Evolutionary conservation across 2,113 vertebrate species (phyloP).

Genomic region (Neopipo cinnamomea): DNA sequence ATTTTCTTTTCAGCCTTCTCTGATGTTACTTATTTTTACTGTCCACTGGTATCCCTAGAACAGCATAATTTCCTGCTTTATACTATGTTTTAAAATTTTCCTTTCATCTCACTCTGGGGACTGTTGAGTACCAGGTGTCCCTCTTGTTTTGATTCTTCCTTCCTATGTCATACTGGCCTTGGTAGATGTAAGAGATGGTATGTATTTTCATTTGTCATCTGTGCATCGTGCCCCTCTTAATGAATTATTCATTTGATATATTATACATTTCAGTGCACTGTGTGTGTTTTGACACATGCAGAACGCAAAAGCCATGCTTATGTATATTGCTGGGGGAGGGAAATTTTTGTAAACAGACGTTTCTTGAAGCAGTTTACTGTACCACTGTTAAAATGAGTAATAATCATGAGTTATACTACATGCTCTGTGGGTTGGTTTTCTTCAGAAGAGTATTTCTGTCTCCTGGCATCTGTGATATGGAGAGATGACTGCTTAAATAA

Average conservation of each 20-base stretch:
- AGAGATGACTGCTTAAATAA: slow-evolving; percentile 30
- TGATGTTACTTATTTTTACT: neutral
- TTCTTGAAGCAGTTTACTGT: slow-evolving; percentile 1
- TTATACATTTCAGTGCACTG: neutral
- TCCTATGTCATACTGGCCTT: neutral
- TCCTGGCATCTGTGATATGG: slow-evolving; percentile 8
- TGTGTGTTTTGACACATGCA: neutral
- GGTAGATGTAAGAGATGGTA: neutral
- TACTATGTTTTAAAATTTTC: neutral
- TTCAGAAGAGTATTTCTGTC: slow-evolving; percentile 36
- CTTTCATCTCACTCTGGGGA: neutral
- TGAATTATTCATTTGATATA: neutral
- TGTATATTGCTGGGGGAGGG: neutral
- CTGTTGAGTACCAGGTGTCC: neutral
- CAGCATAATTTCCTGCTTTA: neutral
- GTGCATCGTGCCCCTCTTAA: neutral
- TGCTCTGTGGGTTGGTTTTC: slow-evolving; percentile 46
- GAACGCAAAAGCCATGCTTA: neutral
- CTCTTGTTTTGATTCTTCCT: neutral
- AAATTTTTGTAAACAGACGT: neutral
- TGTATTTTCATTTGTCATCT: neutral
- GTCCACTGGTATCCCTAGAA: neutral
- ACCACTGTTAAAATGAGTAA: slow-evolving; percentile 43
- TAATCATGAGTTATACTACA: slow-evolving; percentile 52
- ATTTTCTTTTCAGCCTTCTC: neutral